Evolutionary conservation across 2,113 vertebrate species (phyloP).

Genomic region (Catharus minimus): DNA sequence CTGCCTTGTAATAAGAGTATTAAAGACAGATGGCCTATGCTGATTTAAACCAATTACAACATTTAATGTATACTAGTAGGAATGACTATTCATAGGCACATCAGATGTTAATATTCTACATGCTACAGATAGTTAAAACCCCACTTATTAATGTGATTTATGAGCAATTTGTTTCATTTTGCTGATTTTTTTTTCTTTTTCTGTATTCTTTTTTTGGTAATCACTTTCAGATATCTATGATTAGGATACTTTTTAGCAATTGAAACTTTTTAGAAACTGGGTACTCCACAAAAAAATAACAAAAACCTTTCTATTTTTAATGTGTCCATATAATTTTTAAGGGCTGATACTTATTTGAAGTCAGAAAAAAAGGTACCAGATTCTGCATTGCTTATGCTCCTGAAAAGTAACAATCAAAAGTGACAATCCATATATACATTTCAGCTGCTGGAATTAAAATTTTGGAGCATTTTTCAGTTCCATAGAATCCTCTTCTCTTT

Average conservation of each 20-base stretch:
- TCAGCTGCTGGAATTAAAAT: background rate
- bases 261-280: constrained; percentile 11
- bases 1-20: constrained; percentile 83
- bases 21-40: constrained; percentile 82
- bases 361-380: background rate
- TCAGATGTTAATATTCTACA: constrained; percentile 76
- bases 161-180: constrained; percentile 71
- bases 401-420: background rate
- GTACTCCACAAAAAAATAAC: background rate
- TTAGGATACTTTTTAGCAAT: background rate
- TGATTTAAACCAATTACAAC: constrained; percentile 88
- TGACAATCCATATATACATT: background rate
- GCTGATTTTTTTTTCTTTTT: constrained; percentile 32
- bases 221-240: constrained; percentile 28
- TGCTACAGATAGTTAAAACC: constrained; percentile 71
- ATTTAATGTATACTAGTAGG: constrained; percentile 85
- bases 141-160: constrained; percentile 74
- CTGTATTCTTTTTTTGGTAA: background rate
- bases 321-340: background rate
- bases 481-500: background rate
- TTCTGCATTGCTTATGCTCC: background rate
- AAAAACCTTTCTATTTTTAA: background rate
- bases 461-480: background rate
- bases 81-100: constrained; percentile 71
- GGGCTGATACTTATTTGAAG: background rate